These are phyloP conservation scores for Cataglyphis altisquamis DNA, from an alignment of 2,888 invertebrate genomes.

Conservation along the genomic window DNA sequence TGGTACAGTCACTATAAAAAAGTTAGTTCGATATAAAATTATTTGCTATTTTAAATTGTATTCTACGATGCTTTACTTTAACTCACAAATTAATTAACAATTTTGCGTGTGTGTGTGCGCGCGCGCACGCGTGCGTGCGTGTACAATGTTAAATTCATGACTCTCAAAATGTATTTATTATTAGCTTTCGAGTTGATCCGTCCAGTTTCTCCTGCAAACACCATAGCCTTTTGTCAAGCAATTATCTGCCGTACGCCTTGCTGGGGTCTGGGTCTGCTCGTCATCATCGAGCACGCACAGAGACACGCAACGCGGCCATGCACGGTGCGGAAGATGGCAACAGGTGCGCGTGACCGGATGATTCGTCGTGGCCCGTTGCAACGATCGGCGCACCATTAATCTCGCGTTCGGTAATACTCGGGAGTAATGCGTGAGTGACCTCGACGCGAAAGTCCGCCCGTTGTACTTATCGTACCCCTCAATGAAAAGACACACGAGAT, in stretches of 20 bases:
- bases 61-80: too few relatives aligned
- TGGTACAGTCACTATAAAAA: too few relatives aligned
- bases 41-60: too few relatives aligned
- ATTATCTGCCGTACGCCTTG: constrained; percentile 22
- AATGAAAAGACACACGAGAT: not conserved
- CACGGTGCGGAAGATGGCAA: constrained; percentile 62
- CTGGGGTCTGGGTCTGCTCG: not conserved
- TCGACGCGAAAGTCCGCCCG: not conserved
- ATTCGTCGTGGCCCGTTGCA: constrained; percentile 1
- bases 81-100: too few relatives aligned
- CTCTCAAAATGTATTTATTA: too few relatives aligned
- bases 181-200: too few relatives aligned
- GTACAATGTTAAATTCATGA: too few relatives aligned
- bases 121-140: too few relatives aligned
- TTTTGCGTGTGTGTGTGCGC: too few relatives aligned
- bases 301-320: constrained; percentile 32
- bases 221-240: not conserved
- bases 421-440: not conserved
- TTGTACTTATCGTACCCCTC: not conserved
- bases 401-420: not conserved
- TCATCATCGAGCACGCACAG: constrained; percentile 6
- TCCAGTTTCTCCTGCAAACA: too few relatives aligned
- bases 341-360: constrained; percentile 67
- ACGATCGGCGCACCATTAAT: constrained; percentile 33
- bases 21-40: too few relatives aligned